Conservation (phyloP, 1,140 invertebrate species). For the Drosophila orosa region DNA sequence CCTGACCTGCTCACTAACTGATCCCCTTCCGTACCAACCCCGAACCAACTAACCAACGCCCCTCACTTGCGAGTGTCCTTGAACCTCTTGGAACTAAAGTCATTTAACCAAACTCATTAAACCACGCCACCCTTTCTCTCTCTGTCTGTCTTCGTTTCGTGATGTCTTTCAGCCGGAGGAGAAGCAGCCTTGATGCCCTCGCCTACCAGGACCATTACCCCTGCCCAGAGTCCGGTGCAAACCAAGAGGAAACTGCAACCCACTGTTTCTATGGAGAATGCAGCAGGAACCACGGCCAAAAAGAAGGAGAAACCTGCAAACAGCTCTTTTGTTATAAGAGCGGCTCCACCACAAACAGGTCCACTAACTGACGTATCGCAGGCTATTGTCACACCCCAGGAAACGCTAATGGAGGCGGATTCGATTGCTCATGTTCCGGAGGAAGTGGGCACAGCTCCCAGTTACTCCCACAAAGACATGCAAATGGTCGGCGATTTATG, state of each 20-base stretch:
- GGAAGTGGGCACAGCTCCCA: slow-evolving; percentile 45
- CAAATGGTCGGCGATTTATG: slow-evolving; percentile 76
- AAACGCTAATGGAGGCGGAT: slow-evolving; percentile 76
- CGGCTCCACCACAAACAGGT: slow-evolving; percentile 7
- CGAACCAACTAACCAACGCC: slow-evolving; percentile 34
- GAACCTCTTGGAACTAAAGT: slow-evolving; percentile 66
- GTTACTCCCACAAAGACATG: slow-evolving; percentile 80
- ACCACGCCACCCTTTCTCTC: slow-evolving; percentile 73
- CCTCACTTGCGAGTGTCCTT: slow-evolving; percentile 64
- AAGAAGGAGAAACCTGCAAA: slow-evolving; percentile 78
- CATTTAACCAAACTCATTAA: slow-evolving; percentile 82
- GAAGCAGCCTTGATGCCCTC: slow-evolving; percentile 85
- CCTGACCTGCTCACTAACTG: slow-evolving; percentile 42
- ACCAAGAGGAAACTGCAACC: slow-evolving; percentile 89
- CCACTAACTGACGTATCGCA: slow-evolving; percentile 22
- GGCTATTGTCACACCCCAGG: slow-evolving; percentile 17
- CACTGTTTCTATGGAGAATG: slow-evolving; percentile 88
- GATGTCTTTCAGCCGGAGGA: slow-evolving; percentile 72
- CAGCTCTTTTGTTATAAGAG: slow-evolving; percentile 66
- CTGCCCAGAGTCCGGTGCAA: slow-evolving; percentile 76
- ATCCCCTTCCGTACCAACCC: slow-evolving; percentile 8
- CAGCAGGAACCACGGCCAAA: slow-evolving; percentile 68
- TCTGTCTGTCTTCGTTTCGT: slow-evolving; percentile 30
- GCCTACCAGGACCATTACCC: slow-evolving; percentile 86
- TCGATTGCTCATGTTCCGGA: slow-evolving; percentile 25